Evolutionary conservation across 2,113 vertebrate species (phyloP), one percentile per base, ranked within the genome.

Genomic region (Hiodon alosoides): DNA sequence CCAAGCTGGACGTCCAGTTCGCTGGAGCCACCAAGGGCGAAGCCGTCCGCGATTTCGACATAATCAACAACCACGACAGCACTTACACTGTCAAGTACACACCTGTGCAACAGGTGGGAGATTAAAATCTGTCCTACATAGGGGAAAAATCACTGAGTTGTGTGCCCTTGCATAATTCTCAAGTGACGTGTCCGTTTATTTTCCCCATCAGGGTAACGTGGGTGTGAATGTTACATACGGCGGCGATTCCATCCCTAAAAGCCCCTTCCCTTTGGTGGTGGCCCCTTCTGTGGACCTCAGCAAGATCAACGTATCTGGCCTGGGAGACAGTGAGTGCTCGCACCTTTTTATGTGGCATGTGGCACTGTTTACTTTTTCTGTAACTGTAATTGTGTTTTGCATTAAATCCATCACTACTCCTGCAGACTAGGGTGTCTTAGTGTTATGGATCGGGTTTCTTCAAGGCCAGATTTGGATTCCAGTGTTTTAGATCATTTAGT

Each of bases 51-150:
- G 95, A 97, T 71, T 90, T 94, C 75, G 94, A 96, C 66, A 79
- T 97, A 67, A 88, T 94, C 31, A 94, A 96, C 80, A 95, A 97
- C 84, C 92, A 94, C 0, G 95, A 96, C 74, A 94, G 93, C 80
- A 95, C 94, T 1, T 92, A 96, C 79, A 95, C 94, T 0, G 94
- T 97, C 72, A 96, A 94, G 78, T 97, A 96, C 82, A 96, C 93
- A 0, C 94, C 95, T 0, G 86, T 95, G 75, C 94, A 95, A 79
- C 94, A 95, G 92, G 95, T 96, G 71, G 71, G 78, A 31, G 61
- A 61, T 13, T 17, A 65, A 54, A 48, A 72, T 4, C 31, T 17
- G 52, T 16, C 47, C 14, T 54, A 31, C 16, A 73, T 31, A 31
- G 31, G 31, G 17, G 64, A 16, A 47, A 47, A 11, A 8, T 62